These are phyloP conservation scores for Idris sp. DNA, from an alignment of 1,140 invertebrate genomes.

Conservation along the genomic window DNA sequence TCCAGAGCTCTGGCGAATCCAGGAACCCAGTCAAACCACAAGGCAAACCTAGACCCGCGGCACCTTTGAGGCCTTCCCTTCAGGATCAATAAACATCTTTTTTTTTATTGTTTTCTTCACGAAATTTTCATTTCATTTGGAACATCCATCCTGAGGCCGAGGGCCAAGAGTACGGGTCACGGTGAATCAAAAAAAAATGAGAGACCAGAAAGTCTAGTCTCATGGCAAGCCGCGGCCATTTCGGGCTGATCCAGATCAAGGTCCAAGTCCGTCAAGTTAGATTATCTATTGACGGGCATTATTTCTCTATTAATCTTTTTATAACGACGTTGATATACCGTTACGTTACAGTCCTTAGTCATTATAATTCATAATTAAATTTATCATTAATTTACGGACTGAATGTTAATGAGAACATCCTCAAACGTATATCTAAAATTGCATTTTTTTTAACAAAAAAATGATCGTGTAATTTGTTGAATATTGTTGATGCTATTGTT, in stretches of 20 bases:
- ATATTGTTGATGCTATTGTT: conserved; percentile 7
- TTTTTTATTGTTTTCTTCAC: conserved; percentile 36
- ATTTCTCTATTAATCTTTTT: conserved; percentile 34
- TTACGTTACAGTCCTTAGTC: conserved; percentile 47
- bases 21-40: conserved; percentile 75
- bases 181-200: conserved; percentile 37
- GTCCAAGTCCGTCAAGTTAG: conserved; percentile 39
- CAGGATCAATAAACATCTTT: conserved; percentile 59
- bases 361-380: conserved; percentile 22
- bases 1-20: conserved; percentile 81
- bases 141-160: conserved; percentile 39
- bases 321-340: conserved; percentile 23
- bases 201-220: conserved; percentile 54
- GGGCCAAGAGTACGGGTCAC: conserved; percentile 58
- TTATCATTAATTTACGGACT: conserved; percentile 28
- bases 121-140: conserved; percentile 43
- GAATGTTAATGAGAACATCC: conserved; percentile 24
- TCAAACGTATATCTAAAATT: conserved; percentile 24
- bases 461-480: conserved; percentile 8
- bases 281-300: conserved; percentile 35
- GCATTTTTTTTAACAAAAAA: conserved; percentile 11
- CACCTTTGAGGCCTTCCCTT: conserved; percentile 60
- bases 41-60: conserved; percentile 78
- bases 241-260: conserved; percentile 46
- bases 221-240: conserved; percentile 23